These are phyloP conservation scores for Tiliqua scincoides DNA, from an alignment of 2,113 vertebrate genomes.

Conservation along the genomic window DNA sequence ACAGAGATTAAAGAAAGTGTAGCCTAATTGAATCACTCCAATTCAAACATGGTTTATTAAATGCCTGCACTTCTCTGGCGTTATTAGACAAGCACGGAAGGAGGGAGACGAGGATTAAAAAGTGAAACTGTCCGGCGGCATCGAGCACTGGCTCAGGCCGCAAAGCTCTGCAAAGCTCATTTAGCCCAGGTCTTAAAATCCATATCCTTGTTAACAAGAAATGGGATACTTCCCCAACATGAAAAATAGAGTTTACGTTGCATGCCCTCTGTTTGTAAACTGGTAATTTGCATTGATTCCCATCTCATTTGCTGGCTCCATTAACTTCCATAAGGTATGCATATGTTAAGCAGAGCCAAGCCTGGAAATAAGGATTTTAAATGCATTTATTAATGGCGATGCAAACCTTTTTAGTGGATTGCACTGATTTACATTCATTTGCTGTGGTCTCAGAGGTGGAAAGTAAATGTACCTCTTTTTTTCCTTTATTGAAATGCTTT, in stretches of 20 bases:
- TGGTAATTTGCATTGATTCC: slow-evolving; percentile 69
- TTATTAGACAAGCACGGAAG: slow-evolving; percentile 46
- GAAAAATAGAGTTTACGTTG: slow-evolving; percentile 66
- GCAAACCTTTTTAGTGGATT: slow-evolving; percentile 34
- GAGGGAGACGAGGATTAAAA: slow-evolving; percentile 51
- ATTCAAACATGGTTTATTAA: slow-evolving; percentile 58
- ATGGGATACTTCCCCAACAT: slow-evolving; percentile 54
- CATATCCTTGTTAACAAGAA: slow-evolving; percentile 61
- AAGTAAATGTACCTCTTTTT: neutral
- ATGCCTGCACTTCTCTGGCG: slow-evolving; percentile 34
- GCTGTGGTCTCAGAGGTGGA: neutral
- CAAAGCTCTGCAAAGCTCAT: slow-evolving; percentile 49
- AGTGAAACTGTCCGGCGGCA: slow-evolving; percentile 10
- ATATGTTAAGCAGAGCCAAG: slow-evolving; percentile 60
- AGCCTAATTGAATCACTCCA: slow-evolving; percentile 61
- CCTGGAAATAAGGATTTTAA: slow-evolving; percentile 29
- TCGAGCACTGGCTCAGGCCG: slow-evolving; percentile 32
- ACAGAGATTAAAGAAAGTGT: slow-evolving; percentile 54
- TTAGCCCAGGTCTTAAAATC: slow-evolving; percentile 67
- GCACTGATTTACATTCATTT: neutral
- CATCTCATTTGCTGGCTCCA: slow-evolving; percentile 64
- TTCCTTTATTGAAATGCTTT: neutral
- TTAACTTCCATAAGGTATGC: slow-evolving; percentile 47
- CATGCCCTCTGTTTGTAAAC: slow-evolving; percentile 43
- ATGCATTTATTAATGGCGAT: slow-evolving; percentile 49